These are phyloP conservation scores for Macropus fuliginosus DNA, from an alignment of 2,797 vertebrate genomes.

Conservation along the genomic window DNA sequence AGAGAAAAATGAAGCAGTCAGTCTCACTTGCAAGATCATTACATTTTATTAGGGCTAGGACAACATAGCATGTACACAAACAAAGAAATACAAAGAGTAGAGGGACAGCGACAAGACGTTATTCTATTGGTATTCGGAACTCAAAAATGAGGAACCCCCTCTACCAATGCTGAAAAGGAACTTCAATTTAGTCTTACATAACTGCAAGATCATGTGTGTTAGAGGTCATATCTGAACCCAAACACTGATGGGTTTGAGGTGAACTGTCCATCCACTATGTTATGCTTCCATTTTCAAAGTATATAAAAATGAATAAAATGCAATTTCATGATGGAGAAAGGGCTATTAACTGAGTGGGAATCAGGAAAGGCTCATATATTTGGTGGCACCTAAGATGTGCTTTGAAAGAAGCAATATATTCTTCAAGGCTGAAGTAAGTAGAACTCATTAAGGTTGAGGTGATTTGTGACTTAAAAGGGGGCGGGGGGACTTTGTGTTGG, in stretches of 20 bases:
- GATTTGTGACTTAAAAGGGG: neutral
- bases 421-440: neutral
- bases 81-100: neutral
- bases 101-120: neutral
- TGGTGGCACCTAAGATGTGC: neutral
- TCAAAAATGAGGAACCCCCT: neutral
- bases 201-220: neutral
- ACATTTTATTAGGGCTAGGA: neutral
- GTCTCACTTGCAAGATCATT: neutral
- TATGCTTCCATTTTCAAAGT: neutral
- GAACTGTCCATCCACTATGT: neutral
- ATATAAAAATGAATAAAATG: neutral
- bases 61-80: neutral
- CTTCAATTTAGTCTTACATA: neutral
- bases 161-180: neutral
- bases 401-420: neutral
- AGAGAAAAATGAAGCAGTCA: neutral
- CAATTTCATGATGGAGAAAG: neutral
- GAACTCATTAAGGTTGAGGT: neutral
- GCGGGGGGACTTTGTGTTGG: neutral
- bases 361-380: neutral
- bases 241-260: neutral
- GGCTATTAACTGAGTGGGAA: neutral
- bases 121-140: neutral
- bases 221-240: neutral